Base-by-base conservation (phyloP, 2,113 vertebrate species). In the Colinus virginianus region DNA sequence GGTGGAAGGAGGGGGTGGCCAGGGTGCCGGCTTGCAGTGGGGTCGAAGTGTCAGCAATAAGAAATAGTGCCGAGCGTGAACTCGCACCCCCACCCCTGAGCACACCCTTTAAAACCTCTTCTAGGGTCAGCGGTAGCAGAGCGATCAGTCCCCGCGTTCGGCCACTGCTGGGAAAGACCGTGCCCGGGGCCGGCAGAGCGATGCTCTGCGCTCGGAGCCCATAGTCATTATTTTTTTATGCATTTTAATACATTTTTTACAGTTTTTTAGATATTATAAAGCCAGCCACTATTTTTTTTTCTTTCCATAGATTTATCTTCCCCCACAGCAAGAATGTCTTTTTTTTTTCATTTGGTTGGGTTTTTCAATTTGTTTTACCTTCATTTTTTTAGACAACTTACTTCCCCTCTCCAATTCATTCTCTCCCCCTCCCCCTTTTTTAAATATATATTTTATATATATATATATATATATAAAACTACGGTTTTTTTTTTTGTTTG, bases 41-140 rank as follows among this genome's bases (percentile, higher is more conserved):
- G 93, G 90, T 70, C 86, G 79, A 93, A 93, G 74, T 94, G 86
- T 90, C 93, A 94, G 93, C 86, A 78, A 34, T 42, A 91, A 95
- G 92, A 95, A 96, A 91, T 93, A 88, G 90, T 83, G 86, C 71
- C 72, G 86, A 86, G 68, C 64, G 3, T 51, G 86, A 85, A 74
- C 77, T 69, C 90, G 0, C 79, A 34, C 45, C 53, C 81, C 38
- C 43, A 28, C 11, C 69, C 63, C 59, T 68, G 9, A 80, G 17
- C 51, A n/a, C 84, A 64, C 49, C 69, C 77, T 87, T 78, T 21
- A 90, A 87, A 92, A 87, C 91, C 78, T 13, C 89, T 75, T 75
- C 80, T 94, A 49, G 70, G 69, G 46, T 13, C 43, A 22, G 40
- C 14, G 88, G 21, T 32, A 79, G 34, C 51, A 18, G 55, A 71